These are phyloP conservation scores for Xestia ashworthii DNA, from an alignment of 2,888 invertebrate genomes.

Conservation along the genomic window DNA sequence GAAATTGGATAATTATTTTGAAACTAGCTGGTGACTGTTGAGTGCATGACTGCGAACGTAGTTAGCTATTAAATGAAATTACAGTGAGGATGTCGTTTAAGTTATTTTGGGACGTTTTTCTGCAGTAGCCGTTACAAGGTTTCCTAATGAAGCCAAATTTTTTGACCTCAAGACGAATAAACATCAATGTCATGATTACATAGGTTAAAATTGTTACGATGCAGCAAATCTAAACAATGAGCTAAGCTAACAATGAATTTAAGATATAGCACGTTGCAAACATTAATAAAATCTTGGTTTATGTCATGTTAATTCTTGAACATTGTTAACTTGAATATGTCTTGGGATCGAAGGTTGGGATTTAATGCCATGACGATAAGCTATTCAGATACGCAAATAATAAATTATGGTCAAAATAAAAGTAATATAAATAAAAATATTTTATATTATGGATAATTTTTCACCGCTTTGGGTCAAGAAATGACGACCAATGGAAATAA, in stretches of 20 bases:
- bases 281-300: not conserved
- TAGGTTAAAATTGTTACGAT: slow-evolving; percentile 6
- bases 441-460: not conserved
- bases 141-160: slow-evolving; percentile 16
- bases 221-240: slow-evolving; percentile 14
- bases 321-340: not conserved
- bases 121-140: slow-evolving; percentile 46
- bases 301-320: slow-evolving; percentile 13
- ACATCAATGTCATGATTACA: slow-evolving; percentile 3
- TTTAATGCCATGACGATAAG: not conserved
- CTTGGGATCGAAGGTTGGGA: slow-evolving; percentile 11
- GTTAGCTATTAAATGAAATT: slow-evolving; percentile 56
- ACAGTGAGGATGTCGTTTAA: slow-evolving; percentile 39
- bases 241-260: slow-evolving; percentile 19
- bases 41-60: slow-evolving; percentile 36
- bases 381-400: slow-evolving; percentile 10
- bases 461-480: not conserved
- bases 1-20: slow-evolving; percentile 59
- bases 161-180: slow-evolving; percentile 36
- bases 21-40: slow-evolving; percentile 35
- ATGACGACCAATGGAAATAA: not conserved
- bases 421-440: no score
- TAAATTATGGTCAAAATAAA: not conserved
- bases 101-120: slow-evolving; percentile 58
- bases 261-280: slow-evolving; percentile 17